Conservation (phyloP, 2,113 vertebrate species). For the Chroicocephalus ridibundus region DNA sequence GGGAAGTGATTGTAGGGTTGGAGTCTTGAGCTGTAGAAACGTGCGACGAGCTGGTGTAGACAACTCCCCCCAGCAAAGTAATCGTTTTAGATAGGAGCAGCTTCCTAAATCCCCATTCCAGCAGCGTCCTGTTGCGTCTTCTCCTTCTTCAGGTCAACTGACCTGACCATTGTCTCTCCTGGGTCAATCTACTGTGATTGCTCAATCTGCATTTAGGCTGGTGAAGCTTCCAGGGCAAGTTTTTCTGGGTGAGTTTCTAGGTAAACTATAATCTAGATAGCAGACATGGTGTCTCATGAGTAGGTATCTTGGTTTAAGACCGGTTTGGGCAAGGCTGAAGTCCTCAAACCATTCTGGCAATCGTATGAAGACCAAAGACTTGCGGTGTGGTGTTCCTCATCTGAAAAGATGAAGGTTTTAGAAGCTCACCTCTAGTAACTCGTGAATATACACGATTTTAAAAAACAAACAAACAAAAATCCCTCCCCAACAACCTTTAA, state of each 20-base stretch:
- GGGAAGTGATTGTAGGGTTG: background rate
- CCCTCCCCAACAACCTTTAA: background rate
- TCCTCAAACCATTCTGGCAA: background rate
- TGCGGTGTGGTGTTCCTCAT: background rate
- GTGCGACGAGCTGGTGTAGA: accelerated
- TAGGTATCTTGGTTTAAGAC: background rate
- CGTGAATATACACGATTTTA: background rate
- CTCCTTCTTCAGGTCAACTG: background rate
- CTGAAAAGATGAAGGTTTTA: background rate
- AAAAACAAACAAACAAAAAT: background rate
- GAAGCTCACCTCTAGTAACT: background rate
- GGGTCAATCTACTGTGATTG: background rate
- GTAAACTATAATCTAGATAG: background rate
- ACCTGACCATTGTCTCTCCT: background rate
- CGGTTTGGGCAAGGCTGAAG: background rate
- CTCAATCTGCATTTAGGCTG: background rate
- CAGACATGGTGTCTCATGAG: background rate
- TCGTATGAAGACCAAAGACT: background rate
- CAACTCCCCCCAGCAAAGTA: background rate
- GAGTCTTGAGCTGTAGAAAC: background rate
- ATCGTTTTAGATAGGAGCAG: background rate
- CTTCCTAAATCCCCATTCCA: background rate
- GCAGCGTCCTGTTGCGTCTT: background rate
- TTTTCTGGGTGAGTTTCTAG: background rate
- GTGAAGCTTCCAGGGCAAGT: background rate